phyloP scores from a whole-genome alignment of 2,113 vertebrate genomes.

The Penelope pileata region DNA sequence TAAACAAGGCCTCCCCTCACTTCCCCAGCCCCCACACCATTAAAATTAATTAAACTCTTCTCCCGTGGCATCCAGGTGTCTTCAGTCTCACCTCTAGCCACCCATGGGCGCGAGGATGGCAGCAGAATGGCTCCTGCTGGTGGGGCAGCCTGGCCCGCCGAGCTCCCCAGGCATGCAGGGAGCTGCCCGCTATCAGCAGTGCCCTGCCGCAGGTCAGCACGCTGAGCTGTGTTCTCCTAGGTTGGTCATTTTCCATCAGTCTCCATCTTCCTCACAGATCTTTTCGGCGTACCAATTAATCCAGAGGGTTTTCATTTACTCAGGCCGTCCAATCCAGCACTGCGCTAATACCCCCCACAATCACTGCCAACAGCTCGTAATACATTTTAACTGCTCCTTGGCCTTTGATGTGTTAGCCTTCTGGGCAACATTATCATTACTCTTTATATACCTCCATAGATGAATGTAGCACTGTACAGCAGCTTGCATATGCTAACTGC shows the following conservation, averaged over 20 bases:
- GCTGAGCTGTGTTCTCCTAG: neutral
- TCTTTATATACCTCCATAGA: slow-evolving; percentile 37
- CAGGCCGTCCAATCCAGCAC: neutral
- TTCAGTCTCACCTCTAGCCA: slow-evolving; percentile 44
- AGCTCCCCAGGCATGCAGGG: neutral
- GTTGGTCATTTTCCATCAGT: slow-evolving; percentile 23
- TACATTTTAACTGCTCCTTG: slow-evolving; percentile 65
- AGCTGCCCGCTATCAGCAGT: neutral
- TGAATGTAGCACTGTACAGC: neutral
- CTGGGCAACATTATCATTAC: slow-evolving; percentile 70
- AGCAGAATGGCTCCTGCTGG: neutral
- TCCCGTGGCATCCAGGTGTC: slow-evolving; percentile 4
- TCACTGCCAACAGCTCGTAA: slow-evolving; percentile 72
- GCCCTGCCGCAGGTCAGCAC: neutral
- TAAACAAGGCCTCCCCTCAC: neutral
- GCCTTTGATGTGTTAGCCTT: slow-evolving; percentile 67
- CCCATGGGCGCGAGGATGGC: neutral
- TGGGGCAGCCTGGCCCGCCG: neutral
- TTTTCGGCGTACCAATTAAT: slow-evolving; percentile 54
- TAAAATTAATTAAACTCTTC: slow-evolving; percentile 57
- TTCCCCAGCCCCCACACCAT: neutral
- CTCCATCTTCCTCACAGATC: slow-evolving; percentile 6
- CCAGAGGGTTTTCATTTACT: slow-evolving; percentile 69
- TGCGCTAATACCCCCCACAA: slow-evolving; percentile 45
- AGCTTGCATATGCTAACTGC: neutral